Evolutionary conservation across 2,113 vertebrate genomes (phyloP).

Genomic region (Lethenteron camtschaticum): DNA sequence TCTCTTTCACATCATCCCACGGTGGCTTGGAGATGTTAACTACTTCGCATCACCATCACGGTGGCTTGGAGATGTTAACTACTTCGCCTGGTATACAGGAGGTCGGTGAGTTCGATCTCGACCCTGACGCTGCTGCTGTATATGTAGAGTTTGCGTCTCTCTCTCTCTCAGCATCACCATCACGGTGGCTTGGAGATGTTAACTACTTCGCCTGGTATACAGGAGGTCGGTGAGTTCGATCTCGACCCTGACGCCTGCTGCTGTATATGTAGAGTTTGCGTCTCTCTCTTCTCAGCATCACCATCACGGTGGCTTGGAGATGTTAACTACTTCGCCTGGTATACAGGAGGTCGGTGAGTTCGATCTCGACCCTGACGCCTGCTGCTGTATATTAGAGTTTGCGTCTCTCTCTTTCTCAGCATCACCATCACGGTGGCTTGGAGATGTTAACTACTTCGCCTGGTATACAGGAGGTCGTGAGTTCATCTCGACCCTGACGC

Average conservation of each 20-base stretch:
- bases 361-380: not conserved
- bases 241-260: not conserved
- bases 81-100: not conserved
- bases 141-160: no score
- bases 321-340: not conserved
- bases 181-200: not conserved
- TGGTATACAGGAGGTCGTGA: not conserved
- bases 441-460: not conserved
- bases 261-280: no score
- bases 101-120: not conserved
- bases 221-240: not conserved
- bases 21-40: not conserved
- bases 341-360: not conserved
- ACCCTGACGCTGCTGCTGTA: not conserved
- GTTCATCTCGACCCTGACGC: not conserved
- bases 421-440: no score
- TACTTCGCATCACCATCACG: no score
- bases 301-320: no score
- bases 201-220: not conserved
- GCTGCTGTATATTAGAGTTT: no score
- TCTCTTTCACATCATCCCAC: no score
- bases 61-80: not conserved
- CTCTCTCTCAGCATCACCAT: no score
- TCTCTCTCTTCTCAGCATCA: no score
- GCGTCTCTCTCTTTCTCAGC: no score